Base-by-base conservation (phyloP, 2,113 vertebrate genomes). In the Urocolius indicus region DNA sequence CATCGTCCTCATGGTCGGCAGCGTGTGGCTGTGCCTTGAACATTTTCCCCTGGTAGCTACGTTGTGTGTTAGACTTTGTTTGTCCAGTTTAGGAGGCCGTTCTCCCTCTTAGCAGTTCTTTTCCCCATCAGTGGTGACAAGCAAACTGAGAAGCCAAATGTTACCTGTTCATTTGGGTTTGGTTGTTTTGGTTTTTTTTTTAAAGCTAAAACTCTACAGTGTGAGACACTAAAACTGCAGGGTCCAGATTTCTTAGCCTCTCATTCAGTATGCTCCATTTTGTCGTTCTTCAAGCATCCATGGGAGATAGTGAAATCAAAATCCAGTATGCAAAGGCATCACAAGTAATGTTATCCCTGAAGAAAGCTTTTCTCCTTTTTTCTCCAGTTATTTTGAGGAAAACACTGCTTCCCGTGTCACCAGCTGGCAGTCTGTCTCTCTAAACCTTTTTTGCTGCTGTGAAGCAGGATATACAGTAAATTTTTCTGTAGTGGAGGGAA, bases 321-420 rank as follows among this genome's bases (percentile, higher is more conserved):
- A 92, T 83, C 95, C 21, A 1, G 34, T 29, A 5, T 46, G 63
- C 91, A 83, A 36, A 85, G 91, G 10, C 59, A 95, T 94, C 93
- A 68, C 89, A 59, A 96, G 87, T 88, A 92, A 94, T 43, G 75
- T 63, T 85, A 82, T 96, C 94, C 77, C 95, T 3, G 93, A 85
- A 58, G 78, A 94, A 94, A 59, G 82, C 87, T 96, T 87, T 92
- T 89, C 75, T 83, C 71, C 5, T 76, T 84, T 57, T 27, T 3
- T 2, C 71, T 26, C 36, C 13, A 27, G 90, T 79, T 57, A 4
- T 93, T 83, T 58, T 75, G 92, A 96, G 86, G 85, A 46, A 88
- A 96, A 91, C 76, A 66, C 96, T 83, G 87, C 95, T 98, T 98
- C 94, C 84, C 45, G 68, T 97, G 95, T 98, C 96, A 97, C 81